Evolutionary conservation across 1,140 invertebrate species (phyloP).

Genomic region (Bombus sylvicola): DNA sequence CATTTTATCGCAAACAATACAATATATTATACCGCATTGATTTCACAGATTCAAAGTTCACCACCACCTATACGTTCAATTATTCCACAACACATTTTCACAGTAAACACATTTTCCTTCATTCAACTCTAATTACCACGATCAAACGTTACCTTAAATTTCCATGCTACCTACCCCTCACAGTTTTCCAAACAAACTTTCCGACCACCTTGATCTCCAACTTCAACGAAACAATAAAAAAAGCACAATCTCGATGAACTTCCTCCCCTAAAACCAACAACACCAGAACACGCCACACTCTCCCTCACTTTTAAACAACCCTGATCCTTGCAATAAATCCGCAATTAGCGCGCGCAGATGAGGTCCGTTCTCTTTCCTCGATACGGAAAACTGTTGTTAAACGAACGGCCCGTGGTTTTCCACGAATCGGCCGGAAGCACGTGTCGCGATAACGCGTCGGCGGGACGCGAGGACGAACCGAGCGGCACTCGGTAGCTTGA

Average conservation of each 20-base stretch:
- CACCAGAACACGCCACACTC: not conserved
- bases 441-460: constrained; percentile 35
- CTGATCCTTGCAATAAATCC: not conserved
- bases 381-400: not conserved
- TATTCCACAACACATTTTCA: not conserved
- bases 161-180: not conserved
- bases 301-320: not conserved
- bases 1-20: too few species aligned
- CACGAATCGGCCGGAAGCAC: not conserved
- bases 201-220: not conserved
- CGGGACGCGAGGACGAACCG: not conserved
- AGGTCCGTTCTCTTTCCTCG: not conserved
- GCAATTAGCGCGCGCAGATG: not conserved
- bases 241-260: not conserved
- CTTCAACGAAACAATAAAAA: not conserved
- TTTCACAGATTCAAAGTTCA: not conserved
- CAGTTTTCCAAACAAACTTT: constrained; percentile 1
- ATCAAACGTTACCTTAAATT: not conserved
- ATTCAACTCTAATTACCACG: not conserved
- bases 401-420: not conserved
- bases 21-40: not conserved
- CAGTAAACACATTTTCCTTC: not conserved
- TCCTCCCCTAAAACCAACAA: not conserved
- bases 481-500: constrained; percentile 5
- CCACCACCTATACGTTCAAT: not conserved